Conservation (phyloP, 2,888 invertebrate genomes). For the Lamellibrachia satsuma region DNA sequence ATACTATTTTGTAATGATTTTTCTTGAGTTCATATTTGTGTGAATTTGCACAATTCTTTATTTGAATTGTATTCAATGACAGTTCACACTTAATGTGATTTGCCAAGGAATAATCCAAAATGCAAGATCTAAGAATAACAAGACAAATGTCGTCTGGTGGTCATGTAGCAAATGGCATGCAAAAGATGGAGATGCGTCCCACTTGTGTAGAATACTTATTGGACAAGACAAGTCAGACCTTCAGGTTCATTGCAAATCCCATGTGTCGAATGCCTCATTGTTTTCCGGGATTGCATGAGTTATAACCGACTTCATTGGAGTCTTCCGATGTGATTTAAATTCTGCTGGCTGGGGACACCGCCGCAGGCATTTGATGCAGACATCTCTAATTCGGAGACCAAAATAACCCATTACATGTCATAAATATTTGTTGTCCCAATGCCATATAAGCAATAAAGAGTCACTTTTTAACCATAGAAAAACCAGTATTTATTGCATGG, state of each 20-base stretch:
- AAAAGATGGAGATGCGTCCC: not conserved
- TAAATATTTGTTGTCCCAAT: not conserved
- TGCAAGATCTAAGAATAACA: not conserved
- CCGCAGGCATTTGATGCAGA: not conserved
- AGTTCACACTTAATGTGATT: not conserved
- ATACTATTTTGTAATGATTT: not conserved
- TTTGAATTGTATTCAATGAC: not conserved
- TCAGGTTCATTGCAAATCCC: slow-evolving; percentile 5
- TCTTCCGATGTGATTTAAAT: slow-evolving; percentile 11
- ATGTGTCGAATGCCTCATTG: slow-evolving; percentile 17
- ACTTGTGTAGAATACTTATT: not conserved
- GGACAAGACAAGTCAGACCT: not conserved
- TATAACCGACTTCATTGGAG: not conserved
- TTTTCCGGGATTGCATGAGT: not conserved
- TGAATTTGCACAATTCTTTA: not conserved
- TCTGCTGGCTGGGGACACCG: not conserved
- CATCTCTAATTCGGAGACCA: not conserved
- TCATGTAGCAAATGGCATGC: not conserved
- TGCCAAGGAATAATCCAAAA: not conserved
- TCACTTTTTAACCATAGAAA: not conserved
- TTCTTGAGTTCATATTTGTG: not conserved
- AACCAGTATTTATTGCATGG: not conserved
- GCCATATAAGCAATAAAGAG: not conserved
- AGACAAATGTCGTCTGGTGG: not conserved
- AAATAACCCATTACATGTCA: not conserved